Conservation (phyloP, 2,797 vertebrate genomes). For the Limnodromus scolopaceus region DNA sequence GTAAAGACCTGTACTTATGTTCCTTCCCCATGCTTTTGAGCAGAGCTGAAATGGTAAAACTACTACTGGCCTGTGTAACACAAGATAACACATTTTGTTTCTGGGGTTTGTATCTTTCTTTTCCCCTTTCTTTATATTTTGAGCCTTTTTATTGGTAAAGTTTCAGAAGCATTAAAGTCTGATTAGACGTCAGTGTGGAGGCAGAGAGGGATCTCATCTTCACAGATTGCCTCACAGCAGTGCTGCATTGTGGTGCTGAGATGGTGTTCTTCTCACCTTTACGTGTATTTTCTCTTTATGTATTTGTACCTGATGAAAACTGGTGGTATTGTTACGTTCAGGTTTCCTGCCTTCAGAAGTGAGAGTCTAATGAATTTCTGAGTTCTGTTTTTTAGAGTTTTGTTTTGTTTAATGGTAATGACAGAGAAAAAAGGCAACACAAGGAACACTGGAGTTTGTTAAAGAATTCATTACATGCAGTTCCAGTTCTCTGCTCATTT, state of each 20-base stretch:
- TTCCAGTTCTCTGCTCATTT: not conserved
- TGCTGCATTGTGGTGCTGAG: not conserved
- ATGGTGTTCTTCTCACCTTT: conserved; percentile 12
- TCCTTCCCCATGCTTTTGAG: not conserved
- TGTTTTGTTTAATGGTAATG: not conserved
- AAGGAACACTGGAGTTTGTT: not conserved
- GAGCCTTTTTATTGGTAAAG: not conserved
- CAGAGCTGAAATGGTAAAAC: not conserved
- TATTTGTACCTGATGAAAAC: not conserved
- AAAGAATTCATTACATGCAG: not conserved
- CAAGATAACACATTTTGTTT: not conserved
- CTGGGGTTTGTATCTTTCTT: not conserved
- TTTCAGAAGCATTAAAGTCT: not conserved
- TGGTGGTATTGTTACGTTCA: not conserved
- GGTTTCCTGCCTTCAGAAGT: not conserved
- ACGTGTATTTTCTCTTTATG: not conserved
- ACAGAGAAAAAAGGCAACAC: not conserved
- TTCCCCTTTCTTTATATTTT: not conserved
- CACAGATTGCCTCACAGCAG: not conserved
- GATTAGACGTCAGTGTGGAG: not conserved
- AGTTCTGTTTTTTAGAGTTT: not conserved
- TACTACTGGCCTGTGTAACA: not conserved
- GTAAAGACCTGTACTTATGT: not conserved
- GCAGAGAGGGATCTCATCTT: not conserved
- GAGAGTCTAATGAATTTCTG: not conserved